Base-by-base conservation (phyloP, 2,797 vertebrate genomes). In the Melanotaenia parkinsoni region DNA sequence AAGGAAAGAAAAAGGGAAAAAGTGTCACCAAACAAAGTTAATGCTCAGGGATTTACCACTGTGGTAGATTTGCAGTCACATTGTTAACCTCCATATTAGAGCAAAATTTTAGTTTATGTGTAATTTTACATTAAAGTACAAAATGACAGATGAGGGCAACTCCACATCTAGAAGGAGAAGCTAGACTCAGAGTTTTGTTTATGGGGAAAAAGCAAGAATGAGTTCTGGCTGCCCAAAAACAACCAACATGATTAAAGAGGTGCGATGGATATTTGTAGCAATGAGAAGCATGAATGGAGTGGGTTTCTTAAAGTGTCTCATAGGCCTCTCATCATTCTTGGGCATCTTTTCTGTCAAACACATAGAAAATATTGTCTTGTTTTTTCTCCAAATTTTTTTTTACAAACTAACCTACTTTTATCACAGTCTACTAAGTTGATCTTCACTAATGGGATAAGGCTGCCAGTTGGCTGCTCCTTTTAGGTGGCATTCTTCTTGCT, bases 21-120 rank as follows among this genome's bases (percentile, higher is more conserved):
- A 80, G 47, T 76, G 14, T 66, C 38, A 60, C 18, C 18, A 32
- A 67, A 33, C 71, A 58, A 38, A 75, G 32, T 32, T 12, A 66
- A 13, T n/a, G 53, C 30, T 59, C 56, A 35, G 58, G 16, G 28
- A 51, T 68, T 59, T 63, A 0, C 63, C 45, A 61, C 14, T 9
- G 53, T 33, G 47, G 56, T 47, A 45, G 57, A 40, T 63, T 16
- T 38, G 9, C 37, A 58, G 40, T 73, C 32, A 67, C 35, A 57
- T 54, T 37, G 16, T 47, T 43, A 53, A 32, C 38, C 20, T 54
- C 5, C 22, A 38, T 33, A 47, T 50, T 37, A 38, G 59, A 63
- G 60, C 8, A 28, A 37, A 32, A 33, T 30, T 60, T 5, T 13
- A 38, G 13, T 22, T 74, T 65, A 28, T n/a, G 9, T 35, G 2